Evolutionary conservation across 2,797 vertebrate genomes (phyloP), one percentile per base, ranked within the genome.

Genomic region (Paedocypris micromegethes): DNA sequence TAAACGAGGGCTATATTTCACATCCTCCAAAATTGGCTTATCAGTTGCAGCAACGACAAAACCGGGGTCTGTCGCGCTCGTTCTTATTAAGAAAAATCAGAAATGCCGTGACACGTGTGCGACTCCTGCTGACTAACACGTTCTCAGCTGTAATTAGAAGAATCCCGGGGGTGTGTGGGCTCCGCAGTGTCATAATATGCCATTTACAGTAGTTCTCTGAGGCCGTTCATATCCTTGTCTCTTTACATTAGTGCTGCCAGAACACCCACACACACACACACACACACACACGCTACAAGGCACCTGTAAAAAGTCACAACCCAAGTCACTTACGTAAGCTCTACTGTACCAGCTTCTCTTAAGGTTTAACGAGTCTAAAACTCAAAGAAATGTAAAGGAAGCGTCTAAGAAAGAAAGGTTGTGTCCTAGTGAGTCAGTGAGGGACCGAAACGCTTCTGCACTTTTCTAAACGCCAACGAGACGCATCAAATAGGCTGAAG

Each of bases 81-180:
- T 55, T 54, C 44, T 60, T 61, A 7, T 59, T 70, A 61, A 63
- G 23, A 48, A 63, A 63, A 62, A 8, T 39, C 58, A 54, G 3
- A 54, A 56, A 70, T 56, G 5, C 0, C 1, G 56, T 41, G 9
- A 46, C 49, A 2, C 38, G 54, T 64, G 56, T 68, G 67, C 8
- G 42, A 56, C n/a, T 43, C 48, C 38, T 62, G 39, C 67, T 58
- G 68, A 70, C 63, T 75, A 55, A 70, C 53, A 58, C 48, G 55
- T 66, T 65, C 54, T 61, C 52, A 62, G 57, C 46, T 70, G 8
- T 63, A 61, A 75, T 75, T 70, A 65, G 63, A 52, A 42, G 49
- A 47, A 46, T 63, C 59, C 50, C 57, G 8, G 46, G 59, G 52
- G 9, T 8, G 46, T 57, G 8, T 61, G 59, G 42, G 40, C 44